phyloP scores from a whole-genome alignment of 2,113 vertebrate species.

The Chascanopsetta lugubris region DNA sequence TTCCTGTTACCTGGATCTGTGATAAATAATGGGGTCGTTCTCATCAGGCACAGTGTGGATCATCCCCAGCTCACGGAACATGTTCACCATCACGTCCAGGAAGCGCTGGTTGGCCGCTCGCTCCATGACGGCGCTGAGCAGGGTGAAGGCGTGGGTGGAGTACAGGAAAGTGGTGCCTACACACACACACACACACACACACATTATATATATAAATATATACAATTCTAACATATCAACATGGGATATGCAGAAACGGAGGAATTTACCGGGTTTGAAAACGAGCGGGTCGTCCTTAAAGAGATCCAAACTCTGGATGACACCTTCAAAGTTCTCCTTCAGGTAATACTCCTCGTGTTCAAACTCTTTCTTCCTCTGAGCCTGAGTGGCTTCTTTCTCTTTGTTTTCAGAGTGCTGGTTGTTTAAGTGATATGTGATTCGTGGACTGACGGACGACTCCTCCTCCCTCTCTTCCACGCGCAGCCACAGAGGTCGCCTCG shows the following conservation, averaged over 20 bases:
- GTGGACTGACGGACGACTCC: too few relatives aligned
- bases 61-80: conserved; percentile 95
- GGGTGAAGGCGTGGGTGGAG: conserved; percentile 94
- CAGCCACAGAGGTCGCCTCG: conserved; percentile 80
- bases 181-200: too few relatives aligned
- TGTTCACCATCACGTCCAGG: conserved; percentile 91
- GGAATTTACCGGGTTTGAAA: conserved; percentile 91
- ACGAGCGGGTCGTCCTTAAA: conserved; percentile 96
- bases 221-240: too few relatives aligned
- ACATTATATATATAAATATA: too few relatives aligned
- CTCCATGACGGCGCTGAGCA: conserved; percentile 93
- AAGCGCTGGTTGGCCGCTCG: conserved; percentile 88
- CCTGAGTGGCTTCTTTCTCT: conserved; percentile 63
- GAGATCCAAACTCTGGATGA: conserved; percentile 89
- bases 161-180: conserved; percentile 94
- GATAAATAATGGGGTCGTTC: conserved; percentile 94
- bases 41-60: conserved; percentile 90
- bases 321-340: conserved; percentile 90
- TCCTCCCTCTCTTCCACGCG: conserved; percentile 65
- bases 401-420: conserved; percentile 69
- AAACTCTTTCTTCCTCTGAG: conserved; percentile 86
- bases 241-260: too few relatives aligned
- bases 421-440: too few relatives aligned
- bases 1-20: conserved; percentile 89
- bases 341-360: conserved; percentile 94